Conservation (phyloP, 1,140 invertebrate species). For the Trachymyrmex cornetzi region DNA sequence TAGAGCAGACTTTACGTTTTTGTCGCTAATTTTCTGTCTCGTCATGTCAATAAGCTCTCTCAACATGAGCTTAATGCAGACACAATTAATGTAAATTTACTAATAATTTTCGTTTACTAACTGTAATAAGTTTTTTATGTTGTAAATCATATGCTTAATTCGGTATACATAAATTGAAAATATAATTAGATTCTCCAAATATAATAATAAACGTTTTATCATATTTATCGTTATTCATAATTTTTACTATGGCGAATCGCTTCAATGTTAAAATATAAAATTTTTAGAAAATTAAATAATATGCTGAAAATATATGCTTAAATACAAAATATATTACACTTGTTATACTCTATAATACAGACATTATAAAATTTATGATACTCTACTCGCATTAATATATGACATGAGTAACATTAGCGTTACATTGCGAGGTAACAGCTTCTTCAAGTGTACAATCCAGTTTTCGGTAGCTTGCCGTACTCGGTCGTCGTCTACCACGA, state of each 20-base stretch:
- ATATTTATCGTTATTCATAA: background rate
- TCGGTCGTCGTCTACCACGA: constrained; percentile 86
- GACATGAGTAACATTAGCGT: constrained; percentile 85
- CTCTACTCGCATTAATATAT: constrained; percentile 83
- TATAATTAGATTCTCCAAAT: constrained; percentile 23
- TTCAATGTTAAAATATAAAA: constrained; percentile 23
- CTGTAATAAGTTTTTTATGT: background rate
- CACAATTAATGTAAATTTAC: background rate
- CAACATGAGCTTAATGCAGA: background rate
- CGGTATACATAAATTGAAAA: background rate
- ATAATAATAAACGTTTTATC: background rate
- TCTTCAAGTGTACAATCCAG: constrained; percentile 89
- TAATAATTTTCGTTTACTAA: background rate
- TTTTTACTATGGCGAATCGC: background rate
- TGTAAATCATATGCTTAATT: constrained; percentile 2
- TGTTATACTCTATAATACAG: constrained; percentile 74
- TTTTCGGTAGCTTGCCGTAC: constrained; percentile 88
- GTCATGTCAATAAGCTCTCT: background rate
- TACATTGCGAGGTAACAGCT: constrained; percentile 88
- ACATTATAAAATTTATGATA: constrained; percentile 55
- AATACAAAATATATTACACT: constrained; percentile 75
- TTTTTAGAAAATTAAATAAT: constrained; percentile 65
- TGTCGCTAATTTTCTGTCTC: too few species aligned
- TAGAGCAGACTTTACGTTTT: background rate
- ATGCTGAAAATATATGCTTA: constrained; percentile 64